phyloP scores from a whole-genome alignment of 2,888 invertebrate genomes.

The Pachycephus smyrnensis region DNA sequence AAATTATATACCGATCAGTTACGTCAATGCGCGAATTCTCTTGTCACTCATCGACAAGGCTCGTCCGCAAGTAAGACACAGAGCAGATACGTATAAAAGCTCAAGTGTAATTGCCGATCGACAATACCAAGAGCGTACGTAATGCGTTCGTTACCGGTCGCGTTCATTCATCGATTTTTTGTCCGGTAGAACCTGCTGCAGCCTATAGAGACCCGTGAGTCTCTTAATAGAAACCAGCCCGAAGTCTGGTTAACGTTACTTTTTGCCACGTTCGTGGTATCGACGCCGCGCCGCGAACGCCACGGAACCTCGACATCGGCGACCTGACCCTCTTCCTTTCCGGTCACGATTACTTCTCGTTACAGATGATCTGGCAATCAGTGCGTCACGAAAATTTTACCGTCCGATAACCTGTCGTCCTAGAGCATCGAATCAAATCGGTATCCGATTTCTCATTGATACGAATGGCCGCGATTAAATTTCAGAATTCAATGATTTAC shows the following conservation, averaged over 20 bases:
- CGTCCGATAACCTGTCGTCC: slow-evolving; percentile 7
- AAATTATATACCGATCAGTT: neutral
- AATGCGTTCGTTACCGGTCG: neutral
- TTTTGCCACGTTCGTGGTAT: slow-evolving; percentile 10
- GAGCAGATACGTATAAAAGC: neutral
- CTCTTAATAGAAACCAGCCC: neutral
- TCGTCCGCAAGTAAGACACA: neutral
- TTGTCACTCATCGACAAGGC: neutral
- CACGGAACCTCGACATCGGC: slow-evolving; percentile 1
- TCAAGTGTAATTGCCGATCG: neutral
- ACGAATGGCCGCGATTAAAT: neutral
- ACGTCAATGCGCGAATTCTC: neutral
- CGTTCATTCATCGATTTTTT: slow-evolving; percentile 62
- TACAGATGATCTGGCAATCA: neutral
- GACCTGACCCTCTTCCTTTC: slow-evolving; percentile 1
- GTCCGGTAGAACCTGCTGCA: slow-evolving; percentile 44
- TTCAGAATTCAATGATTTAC: neutral
- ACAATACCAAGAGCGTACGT: neutral
- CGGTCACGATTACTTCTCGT: neutral
- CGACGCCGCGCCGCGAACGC: slow-evolving; percentile 14
- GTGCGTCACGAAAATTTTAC: neutral
- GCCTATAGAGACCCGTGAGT: slow-evolving; percentile 10
- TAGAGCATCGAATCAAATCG: neutral
- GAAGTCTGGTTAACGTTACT: slow-evolving; percentile 9
- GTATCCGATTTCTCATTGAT: neutral